A percentile compares a stretch with the other conserved stretches of the same genome.
Conservation (phyloP, 2,888 invertebrate species). For the Tachina grossa region DNA sequence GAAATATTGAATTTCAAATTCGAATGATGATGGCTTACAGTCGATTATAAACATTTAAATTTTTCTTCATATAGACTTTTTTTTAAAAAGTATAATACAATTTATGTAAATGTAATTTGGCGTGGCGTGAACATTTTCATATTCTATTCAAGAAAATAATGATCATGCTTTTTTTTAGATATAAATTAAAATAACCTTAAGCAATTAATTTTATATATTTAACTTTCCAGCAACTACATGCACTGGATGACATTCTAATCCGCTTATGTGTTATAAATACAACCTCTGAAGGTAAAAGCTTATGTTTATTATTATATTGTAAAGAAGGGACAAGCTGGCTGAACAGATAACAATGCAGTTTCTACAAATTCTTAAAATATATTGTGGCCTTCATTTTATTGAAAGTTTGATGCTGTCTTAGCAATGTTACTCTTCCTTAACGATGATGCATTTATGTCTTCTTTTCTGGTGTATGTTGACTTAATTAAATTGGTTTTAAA, state of each 20-base stretch:
- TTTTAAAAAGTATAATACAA: too few species aligned
- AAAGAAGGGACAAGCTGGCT: not conserved
- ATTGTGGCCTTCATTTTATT: conserved; percentile 8
- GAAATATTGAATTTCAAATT: too few species aligned
- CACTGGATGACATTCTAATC: conserved; percentile 46
- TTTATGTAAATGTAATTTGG: not conserved
- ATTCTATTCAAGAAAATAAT: not conserved
- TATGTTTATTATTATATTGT: not conserved
- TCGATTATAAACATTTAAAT: too few species aligned
- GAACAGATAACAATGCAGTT: not conserved
- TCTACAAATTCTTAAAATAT: not conserved
- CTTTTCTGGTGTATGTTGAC: conserved; percentile 3
- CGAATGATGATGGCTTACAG: too few species aligned
- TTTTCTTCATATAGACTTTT: too few species aligned
- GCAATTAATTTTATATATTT: conserved; percentile 49
- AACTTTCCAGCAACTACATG: conserved; percentile 15
- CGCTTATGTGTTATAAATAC: not conserved
- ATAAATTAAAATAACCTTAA: conserved; percentile 38
- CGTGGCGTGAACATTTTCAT: not conserved
- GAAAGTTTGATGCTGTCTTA: conserved; percentile 4
- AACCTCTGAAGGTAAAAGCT: not conserved
- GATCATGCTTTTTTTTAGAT: not conserved
- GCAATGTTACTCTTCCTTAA: not conserved
- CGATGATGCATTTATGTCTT: conserved; percentile 13
- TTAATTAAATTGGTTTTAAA: conserved; percentile 62